Base-by-base conservation (phyloP, 1,140 invertebrate genomes). In the Halesus radiatus region DNA sequence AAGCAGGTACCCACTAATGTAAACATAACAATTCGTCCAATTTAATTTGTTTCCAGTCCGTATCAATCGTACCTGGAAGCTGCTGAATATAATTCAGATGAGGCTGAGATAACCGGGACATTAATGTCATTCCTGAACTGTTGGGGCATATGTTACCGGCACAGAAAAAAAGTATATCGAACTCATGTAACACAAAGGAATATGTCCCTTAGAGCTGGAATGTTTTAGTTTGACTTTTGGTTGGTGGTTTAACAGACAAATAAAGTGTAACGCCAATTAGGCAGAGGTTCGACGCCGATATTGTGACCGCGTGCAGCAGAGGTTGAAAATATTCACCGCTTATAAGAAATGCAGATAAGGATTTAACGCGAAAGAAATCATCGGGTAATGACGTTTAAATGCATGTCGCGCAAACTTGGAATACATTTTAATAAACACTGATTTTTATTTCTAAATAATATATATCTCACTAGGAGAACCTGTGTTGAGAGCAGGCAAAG, bases 21-120 rank as follows among this genome's bases (percentile, higher is more conserved):
- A 22, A 60, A 60, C 56, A 60, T 60, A 18, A 60, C 56, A 60
- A 60, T 60, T 60, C 56, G 18, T 60, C 5, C 56, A 7, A 60
- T 23, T 60, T 60, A 22, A 60, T 60, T 60, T 60, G 18, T 22
- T 60, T 60, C 15, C 56, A 22, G 22, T 8, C 56, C 18, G 23
- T 60, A 23, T 22, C 62, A 26, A 66, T 20, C 74, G 54, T 76
- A 60, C 45, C 74, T 77, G 32, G 52, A 70, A 58, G 76, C 60
- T 53, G 52, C 3, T 7, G 8, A 32, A 58, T 68, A 79, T 79
- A 79, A 73, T 73, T 79, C 78, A 79, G 78, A 79, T 79, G 66
- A 37, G 52, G 13, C 5, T 8, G n/a, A 60, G 68, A 73, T 73
- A 60, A 73, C 15, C 15, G 20, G 22, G 32, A 73, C 78, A 79